Conservation (phyloP, 2,888 invertebrate species). For the Malacosoma neustria region DNA sequence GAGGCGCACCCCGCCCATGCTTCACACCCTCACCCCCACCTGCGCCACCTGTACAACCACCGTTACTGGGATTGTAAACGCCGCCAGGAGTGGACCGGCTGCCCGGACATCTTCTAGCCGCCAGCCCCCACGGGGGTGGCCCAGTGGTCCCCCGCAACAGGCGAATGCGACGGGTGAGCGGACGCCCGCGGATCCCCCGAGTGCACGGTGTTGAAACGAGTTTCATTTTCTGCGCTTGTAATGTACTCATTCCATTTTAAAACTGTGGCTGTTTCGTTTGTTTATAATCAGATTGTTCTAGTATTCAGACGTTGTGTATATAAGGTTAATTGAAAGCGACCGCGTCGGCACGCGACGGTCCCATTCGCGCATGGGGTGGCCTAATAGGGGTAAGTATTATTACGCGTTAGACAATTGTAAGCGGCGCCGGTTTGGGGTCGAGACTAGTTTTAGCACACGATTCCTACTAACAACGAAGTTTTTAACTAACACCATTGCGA, state of each 20-base stretch:
- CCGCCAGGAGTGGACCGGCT: slow-evolving; percentile 89
- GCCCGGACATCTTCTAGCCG: slow-evolving; percentile 91
- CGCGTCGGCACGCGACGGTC: too few species aligned
- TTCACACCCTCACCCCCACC: slow-evolving; percentile 72
- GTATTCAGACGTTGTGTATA: background rate
- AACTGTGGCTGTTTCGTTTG: slow-evolving; percentile 7
- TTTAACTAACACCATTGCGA: background rate
- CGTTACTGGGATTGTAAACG: slow-evolving; percentile 96
- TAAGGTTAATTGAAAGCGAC: background rate
- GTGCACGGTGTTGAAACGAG: slow-evolving; percentile 1
- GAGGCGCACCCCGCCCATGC: slow-evolving; percentile 82
- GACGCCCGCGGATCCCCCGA: background rate
- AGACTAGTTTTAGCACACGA: background rate
- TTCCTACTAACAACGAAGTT: background rate
- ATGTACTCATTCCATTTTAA: slow-evolving; percentile 28
- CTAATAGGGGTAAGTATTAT: background rate
- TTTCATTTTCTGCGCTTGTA: slow-evolving; percentile 18
- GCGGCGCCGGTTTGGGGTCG: background rate
- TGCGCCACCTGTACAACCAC: slow-evolving; percentile 85
- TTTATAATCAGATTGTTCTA: background rate
- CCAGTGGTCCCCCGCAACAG: background rate
- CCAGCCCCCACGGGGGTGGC: slow-evolving; percentile 3
- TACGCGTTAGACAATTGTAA: slow-evolving; percentile 3
- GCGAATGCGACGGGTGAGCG: too few species aligned
- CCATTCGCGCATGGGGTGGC: background rate